Evolutionary conservation across 2,888 invertebrate species (phyloP).

Genomic region (Acanthoscelides obtectus): DNA sequence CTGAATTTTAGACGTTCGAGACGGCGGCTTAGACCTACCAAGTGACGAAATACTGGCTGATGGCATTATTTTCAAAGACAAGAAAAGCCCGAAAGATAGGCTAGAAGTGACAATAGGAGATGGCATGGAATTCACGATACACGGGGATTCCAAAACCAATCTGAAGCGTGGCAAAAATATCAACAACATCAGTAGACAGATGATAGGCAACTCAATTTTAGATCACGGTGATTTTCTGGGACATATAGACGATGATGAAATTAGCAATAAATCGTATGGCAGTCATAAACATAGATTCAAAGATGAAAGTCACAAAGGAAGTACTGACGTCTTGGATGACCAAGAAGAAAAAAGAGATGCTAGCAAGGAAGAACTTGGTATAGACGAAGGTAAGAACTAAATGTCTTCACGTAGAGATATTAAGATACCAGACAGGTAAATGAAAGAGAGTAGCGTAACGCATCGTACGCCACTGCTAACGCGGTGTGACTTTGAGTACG

Average conservation of each 20-base stretch:
- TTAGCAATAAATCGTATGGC: conserved; percentile 88
- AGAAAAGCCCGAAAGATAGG: conserved; percentile 80
- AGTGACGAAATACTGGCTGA: conserved; percentile 71
- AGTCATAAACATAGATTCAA: conserved; percentile 88
- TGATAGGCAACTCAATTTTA: conserved; percentile 70
- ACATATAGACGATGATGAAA: conserved; percentile 64
- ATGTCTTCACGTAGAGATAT: too few relatives aligned
- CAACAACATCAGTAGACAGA: conserved; percentile 62
- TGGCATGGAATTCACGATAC: conserved; percentile 91
- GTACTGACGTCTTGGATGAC: conserved; percentile 78
- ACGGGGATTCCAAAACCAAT: conserved; percentile 81
- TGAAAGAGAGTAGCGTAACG: too few relatives aligned
- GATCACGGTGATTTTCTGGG: conserved; percentile 45
- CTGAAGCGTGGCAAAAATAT: conserved; percentile 72
- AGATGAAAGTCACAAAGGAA: conserved; percentile 88
- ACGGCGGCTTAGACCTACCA: conserved; percentile 49
- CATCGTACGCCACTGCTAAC: too few relatives aligned
- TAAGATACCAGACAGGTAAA: too few relatives aligned
- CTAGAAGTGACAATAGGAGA: conserved; percentile 89
- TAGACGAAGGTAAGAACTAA: conserved; percentile 61
- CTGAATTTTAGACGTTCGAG: conserved; percentile 54
- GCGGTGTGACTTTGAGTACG: too few relatives aligned
- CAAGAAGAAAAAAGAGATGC: conserved; percentile 82
- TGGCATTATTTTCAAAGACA: conserved; percentile 79
- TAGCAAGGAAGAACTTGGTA: conserved; percentile 85